Conservation (phyloP, 2,113 vertebrate genomes). For the Seriola aureovittata region DNA sequence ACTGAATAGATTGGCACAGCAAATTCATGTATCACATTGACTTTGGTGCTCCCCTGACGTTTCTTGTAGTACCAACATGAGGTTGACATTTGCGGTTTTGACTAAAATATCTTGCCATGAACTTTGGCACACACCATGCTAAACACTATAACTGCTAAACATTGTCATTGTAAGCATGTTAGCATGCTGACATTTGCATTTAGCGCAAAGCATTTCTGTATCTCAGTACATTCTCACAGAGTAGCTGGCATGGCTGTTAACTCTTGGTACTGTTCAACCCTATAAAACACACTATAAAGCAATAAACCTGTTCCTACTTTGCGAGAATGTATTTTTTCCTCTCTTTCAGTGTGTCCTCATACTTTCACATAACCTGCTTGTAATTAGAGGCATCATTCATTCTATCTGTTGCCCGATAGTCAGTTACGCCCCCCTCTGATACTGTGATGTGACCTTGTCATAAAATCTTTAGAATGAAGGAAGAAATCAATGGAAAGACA, state of each 20-base stretch:
- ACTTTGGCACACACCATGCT: neutral
- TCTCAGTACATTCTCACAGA: neutral
- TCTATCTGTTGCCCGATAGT: conserved; percentile 30
- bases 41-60: neutral
- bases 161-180: neutral
- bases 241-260: neutral
- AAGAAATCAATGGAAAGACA: conserved; percentile 54
- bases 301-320: neutral
- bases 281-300: neutral
- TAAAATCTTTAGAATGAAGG: conserved; percentile 58
- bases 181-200: neutral
- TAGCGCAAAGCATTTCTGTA: neutral
- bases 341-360: neutral
- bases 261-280: too few relatives aligned
- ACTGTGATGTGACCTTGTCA: conserved; percentile 53
- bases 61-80: neutral
- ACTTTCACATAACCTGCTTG: conserved; percentile 20
- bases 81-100: neutral
- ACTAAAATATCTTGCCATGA: neutral
- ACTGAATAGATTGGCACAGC: too few relatives aligned
- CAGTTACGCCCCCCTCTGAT: conserved; percentile 45
- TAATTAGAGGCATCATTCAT: conserved; percentile 31
- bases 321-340: neutral
- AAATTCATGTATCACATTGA: too few relatives aligned
- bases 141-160: too few relatives aligned